Evolutionary conservation across 2,113 vertebrate genomes (phyloP).

Genomic region (Hippocampus mohnikei): DNA sequence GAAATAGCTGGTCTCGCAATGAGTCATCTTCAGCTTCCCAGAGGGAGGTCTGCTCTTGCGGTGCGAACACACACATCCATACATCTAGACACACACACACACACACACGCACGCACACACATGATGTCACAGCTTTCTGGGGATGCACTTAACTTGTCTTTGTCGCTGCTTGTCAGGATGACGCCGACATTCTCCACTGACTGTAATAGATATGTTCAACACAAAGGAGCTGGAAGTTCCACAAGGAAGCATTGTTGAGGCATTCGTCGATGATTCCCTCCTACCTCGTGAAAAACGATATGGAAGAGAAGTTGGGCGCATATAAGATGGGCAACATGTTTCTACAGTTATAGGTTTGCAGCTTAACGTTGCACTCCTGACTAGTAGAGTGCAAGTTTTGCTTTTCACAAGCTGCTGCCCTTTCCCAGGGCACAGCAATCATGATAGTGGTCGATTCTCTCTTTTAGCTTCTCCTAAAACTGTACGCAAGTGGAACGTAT

Average conservation of each 20-base stretch:
- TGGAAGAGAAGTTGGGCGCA: background rate
- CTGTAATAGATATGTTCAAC: constrained; percentile 5
- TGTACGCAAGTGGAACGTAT: background rate
- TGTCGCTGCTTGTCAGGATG: constrained; percentile 25
- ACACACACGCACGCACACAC: no score
- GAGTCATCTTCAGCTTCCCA: constrained; percentile 51
- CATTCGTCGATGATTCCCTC: background rate
- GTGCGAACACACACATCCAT: constrained; percentile 17
- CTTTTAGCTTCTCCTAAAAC: background rate
- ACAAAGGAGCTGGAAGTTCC: background rate
- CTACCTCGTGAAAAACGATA: background rate
- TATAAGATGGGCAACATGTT: background rate
- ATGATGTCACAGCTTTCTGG: constrained; percentile 38
- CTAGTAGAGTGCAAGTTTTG: background rate
- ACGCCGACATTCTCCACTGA: constrained; percentile 23
- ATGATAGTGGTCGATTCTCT: background rate
- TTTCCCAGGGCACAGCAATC: background rate
- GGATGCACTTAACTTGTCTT: constrained; percentile 46
- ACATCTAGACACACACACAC: background rate
- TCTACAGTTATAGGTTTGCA: background rate
- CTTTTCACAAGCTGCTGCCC: background rate
- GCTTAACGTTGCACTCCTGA: background rate
- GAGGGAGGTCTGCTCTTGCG: constrained; percentile 35
- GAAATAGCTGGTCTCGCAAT: constrained; percentile 58
- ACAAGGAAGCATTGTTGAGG: background rate